Conservation (phyloP, 2,113 vertebrate species). For the Pandion haliaetus region DNA sequence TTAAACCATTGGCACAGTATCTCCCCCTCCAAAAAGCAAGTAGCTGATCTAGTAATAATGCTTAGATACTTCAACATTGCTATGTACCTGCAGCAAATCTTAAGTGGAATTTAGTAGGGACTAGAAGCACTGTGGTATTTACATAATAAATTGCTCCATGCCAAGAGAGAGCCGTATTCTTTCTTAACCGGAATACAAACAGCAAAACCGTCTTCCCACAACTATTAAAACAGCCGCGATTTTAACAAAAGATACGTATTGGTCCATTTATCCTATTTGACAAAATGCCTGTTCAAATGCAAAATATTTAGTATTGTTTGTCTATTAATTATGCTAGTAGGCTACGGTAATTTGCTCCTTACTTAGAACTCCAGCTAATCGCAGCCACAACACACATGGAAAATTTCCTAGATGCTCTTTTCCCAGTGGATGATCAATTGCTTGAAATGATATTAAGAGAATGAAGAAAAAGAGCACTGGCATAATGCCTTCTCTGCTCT, state of each 20-base stretch:
- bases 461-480: neutral
- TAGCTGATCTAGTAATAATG: neutral
- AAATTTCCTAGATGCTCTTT: neutral
- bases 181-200: neutral
- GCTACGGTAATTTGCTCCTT: neutral
- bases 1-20: neutral
- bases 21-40: neutral
- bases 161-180: neutral
- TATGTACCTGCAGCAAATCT: neutral
- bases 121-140: neutral
- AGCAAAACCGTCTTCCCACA: neutral
- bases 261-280: neutral
- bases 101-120: neutral
- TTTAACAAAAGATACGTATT: neutral
- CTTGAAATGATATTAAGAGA: neutral
- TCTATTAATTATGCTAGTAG: neutral
- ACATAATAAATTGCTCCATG: neutral
- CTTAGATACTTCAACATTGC: neutral
- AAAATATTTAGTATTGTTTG: neutral
- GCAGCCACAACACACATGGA: neutral
- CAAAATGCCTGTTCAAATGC: neutral
- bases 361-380: neutral
- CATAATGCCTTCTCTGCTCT: neutral
- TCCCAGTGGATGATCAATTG: neutral
- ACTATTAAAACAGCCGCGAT: accelerated